These are phyloP conservation scores for Automeris io DNA, from an alignment of 2,888 invertebrate species.

Conservation along the genomic window DNA sequence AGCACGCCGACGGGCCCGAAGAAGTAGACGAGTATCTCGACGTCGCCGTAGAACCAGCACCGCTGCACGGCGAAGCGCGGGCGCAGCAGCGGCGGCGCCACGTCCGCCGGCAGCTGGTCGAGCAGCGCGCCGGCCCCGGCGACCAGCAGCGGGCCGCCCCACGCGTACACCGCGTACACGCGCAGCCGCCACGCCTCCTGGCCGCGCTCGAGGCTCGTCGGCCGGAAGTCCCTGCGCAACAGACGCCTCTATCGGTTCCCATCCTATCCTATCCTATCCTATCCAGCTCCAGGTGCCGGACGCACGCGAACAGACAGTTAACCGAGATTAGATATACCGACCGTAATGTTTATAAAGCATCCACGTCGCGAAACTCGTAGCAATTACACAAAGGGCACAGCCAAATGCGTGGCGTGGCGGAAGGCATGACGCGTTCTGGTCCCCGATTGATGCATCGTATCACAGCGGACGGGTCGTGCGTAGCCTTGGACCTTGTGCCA, in stretches of 20 bases:
- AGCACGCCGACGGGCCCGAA: slow-evolving; percentile 89
- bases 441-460: no score
- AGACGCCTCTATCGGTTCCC: background rate
- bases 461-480: no score
- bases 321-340: no score
- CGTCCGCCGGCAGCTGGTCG: slow-evolving; percentile 79
- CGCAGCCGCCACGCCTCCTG: slow-evolving; percentile 88
- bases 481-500: no score
- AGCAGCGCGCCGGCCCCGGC: slow-evolving; percentile 84
- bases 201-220: slow-evolving; percentile 89
- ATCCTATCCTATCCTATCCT: no score
- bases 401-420: no score
- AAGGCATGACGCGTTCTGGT: no score
- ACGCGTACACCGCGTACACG: slow-evolving; percentile 89
- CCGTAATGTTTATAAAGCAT: no score
- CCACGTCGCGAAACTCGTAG: no score
- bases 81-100: slow-evolving; percentile 78
- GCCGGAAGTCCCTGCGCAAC: slow-evolving; percentile 84
- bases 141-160: slow-evolving; percentile 88
- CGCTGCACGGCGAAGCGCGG: slow-evolving; percentile 87
- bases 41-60: slow-evolving; percentile 91
- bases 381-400: no score
- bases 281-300: no score
- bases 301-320: no score
- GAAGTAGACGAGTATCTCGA: slow-evolving; percentile 90